phyloP scores from a whole-genome alignment of 2,888 invertebrate genomes.

The Petrolisthes manimaculis region DNA sequence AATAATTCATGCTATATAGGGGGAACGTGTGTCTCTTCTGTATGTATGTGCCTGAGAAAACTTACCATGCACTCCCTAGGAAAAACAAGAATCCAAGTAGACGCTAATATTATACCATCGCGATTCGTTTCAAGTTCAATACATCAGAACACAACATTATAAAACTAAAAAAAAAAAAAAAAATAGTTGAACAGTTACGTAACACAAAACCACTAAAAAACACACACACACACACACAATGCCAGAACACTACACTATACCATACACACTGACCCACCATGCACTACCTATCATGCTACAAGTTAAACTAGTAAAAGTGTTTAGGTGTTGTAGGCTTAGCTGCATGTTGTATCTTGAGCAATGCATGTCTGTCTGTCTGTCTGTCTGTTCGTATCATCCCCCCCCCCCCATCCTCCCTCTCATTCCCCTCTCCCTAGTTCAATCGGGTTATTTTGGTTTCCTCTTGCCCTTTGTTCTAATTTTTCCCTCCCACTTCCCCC shows the following conservation, averaged over 20 bases:
- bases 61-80: not conserved
- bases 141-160: not conserved
- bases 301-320: too few species aligned
- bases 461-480: not conserved
- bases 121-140: not conserved
- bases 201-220: not conserved
- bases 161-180: not conserved
- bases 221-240: not conserved
- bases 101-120: not conserved
- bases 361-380: not conserved
- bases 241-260: not conserved
- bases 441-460: too few species aligned
- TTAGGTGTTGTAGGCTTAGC: too few species aligned
- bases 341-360: not conserved
- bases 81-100: not conserved
- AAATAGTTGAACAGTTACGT: not conserved
- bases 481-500: not conserved
- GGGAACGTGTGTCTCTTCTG: not conserved
- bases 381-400: not conserved
- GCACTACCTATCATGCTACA: too few species aligned
- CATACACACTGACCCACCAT: not conserved
- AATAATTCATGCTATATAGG: too few species aligned
- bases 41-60: not conserved
- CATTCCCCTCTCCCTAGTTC: slow-evolving; percentile 4
- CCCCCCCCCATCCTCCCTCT: not conserved